A percentile compares a stretch with the other conserved stretches of the same genome.
phyloP scores from a whole-genome alignment of 2,888 invertebrate species.

The Amphipoea oculea region DNA sequence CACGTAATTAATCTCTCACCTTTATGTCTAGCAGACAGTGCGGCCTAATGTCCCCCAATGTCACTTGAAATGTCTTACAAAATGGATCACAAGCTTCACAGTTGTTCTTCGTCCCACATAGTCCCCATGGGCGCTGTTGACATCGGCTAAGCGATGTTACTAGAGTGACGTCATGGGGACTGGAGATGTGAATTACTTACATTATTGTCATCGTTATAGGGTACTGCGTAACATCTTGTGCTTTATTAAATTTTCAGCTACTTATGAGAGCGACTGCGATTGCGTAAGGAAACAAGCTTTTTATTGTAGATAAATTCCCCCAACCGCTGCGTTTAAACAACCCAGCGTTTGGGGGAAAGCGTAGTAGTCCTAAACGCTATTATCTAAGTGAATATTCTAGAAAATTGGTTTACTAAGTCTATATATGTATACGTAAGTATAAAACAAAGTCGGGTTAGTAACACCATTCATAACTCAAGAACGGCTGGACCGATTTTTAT shows the following conservation, averaged over 20 bases:
- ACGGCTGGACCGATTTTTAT: no score
- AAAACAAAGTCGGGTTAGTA: no score
- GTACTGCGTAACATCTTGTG: conserved; percentile 19
- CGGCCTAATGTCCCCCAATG: neutral
- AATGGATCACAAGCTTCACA: conserved; percentile 11
- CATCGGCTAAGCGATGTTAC: conserved; percentile 33
- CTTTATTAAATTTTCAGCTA: conserved; percentile 39
- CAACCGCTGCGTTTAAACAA: neutral
- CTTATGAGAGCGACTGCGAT: neutral
- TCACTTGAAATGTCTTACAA: neutral
- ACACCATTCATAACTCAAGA: no score
- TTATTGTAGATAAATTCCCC: no score
- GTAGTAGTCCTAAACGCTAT: neutral
- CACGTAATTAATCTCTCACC: no score
- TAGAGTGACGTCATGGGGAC: conserved; percentile 13
- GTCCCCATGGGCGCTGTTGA: conserved; percentile 23
- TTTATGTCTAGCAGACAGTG: neutral
- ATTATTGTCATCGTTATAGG: conserved; percentile 41
- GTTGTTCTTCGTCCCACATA: neutral
- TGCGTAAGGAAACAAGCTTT: no score
- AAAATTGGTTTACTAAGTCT: no score
- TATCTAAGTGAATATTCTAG: neutral
- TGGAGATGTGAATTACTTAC: conserved; percentile 31
- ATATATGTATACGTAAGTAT: no score
- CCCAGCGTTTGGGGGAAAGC: neutral